Evolutionary conservation across 2,797 vertebrate species (phyloP), one percentile per base, ranked within the genome.

Genomic region (Mustela erminea): DNA sequence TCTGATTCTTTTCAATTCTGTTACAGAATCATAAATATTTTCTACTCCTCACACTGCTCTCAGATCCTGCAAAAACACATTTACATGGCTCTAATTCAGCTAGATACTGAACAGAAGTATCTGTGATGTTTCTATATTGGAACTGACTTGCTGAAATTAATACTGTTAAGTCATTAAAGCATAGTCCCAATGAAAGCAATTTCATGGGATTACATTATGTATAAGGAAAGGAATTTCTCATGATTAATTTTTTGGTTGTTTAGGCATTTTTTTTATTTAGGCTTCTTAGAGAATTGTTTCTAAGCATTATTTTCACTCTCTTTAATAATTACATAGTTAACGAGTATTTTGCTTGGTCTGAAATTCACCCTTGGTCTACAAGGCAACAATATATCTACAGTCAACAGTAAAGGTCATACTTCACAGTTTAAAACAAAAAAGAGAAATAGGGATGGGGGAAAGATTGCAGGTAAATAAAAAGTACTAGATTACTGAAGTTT

Each of bases 131-230:
- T 75, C 41, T 78, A 14, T 72, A 70, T 58, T 43, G 64, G 43
- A 90, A 95, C 35, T 74, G 58, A 81, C 32, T 80, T 84, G 12
- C 32, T 83, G 60, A 49, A 95, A 93, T 89, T 72, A 89, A 91
- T 83, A 62, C 18, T 87, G 9, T 70, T 58, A 88, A 66, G 32
- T 56, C 35, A 93, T 97, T 95, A 90, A 85, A 96, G 21, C 49
- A 89, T 35, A 94, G 27, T 77, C 38, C 49, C 38, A 77, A n/a
- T 78, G 18, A 95, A 93, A 97, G 35, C 20, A 72, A 90, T 87
- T 68, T 82, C 70, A 93, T 77, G 23, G n/a, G 29, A 87, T 95
- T 81, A 97, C 83, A 90, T 93, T 94, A 41, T 60, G 56, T 35
- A 46, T 25, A 12, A 56, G 9, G 14, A 94, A 93, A 93, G 58